phyloP scores from a whole-genome alignment of 2,113 vertebrate species.

The Spermophilus dauricus region DNA sequence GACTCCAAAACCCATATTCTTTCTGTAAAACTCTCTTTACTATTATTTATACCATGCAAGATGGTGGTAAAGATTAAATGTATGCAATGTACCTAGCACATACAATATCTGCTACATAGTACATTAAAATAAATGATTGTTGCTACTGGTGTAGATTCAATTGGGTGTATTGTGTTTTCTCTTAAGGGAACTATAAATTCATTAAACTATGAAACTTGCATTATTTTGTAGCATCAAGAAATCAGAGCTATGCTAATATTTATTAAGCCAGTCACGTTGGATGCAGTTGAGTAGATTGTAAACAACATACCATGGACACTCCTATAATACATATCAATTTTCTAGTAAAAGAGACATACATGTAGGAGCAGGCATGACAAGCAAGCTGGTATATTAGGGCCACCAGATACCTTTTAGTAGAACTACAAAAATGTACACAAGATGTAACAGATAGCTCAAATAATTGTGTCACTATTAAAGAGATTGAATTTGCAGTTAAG shows the following conservation, averaged over 20 bases:
- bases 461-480: background rate
- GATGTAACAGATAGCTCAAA: background rate
- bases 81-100: background rate
- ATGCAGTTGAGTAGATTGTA: background rate
- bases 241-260: slow-evolving; percentile 40
- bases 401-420: background rate
- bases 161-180: background rate
- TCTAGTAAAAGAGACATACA: background rate
- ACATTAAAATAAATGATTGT: background rate
- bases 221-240: background rate
- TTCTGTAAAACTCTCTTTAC: background rate
- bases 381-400: background rate
- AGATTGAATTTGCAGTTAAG: background rate
- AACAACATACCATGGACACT: background rate
- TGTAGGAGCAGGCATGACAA: background rate
- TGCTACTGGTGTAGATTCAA: background rate
- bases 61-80: background rate
- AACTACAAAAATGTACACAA: background rate
- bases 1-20: background rate
- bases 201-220: slow-evolving; percentile 20
- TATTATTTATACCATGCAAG: background rate
- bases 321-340: background rate
- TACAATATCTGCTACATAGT: background rate
- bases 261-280: background rate
- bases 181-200: background rate